Evolutionary conservation across 2,113 vertebrate species (phyloP), one percentile per base, ranked within the genome.

Genomic region (Typhlomys cinereus): DNA sequence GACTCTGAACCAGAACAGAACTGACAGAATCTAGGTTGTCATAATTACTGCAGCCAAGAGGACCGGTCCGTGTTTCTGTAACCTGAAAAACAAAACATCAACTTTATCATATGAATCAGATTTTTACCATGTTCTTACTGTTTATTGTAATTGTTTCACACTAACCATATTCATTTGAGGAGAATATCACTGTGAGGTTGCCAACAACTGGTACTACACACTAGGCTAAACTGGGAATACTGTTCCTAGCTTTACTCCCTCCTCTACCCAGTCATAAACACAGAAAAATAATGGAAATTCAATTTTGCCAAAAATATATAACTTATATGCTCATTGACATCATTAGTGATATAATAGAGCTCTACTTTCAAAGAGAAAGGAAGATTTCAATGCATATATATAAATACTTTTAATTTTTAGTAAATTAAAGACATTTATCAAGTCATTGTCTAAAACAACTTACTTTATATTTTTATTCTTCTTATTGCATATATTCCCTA

Each of bases 1-100:
- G 99, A 97, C 99, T 99, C 98, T 99, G 99, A 95, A 99, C 99
- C 97, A 99, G 98, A 94, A 99, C 99, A 36, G 99, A 99, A 98
- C 99, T 99, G 95, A 99, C 99, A 62, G 99, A 99, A 98, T 99
- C 99, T 95, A 99, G 98, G 98, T 99, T 99, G 99, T 99, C 99
- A 98, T 99, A 99, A 98, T 99, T 99, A 99, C 99, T 99, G 98
- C 99, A 99, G 98, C 99, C 99, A 48, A 99, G 99, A 88, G 99
- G 99, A 94, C 99, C 99, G 0, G 99, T 99, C 95, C 99, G 98
- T 1, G 99, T 99, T 98, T 99, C 99, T 87, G 99, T 99, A 97
- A 99, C 99, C 99, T 99, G 98, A 25, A 36, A 74, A 93, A 90
- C 87, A 93, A 96, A 96, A 61, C 18, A 86, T 81, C 92, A 48